phyloP scores from a whole-genome alignment of 2,888 invertebrate genomes.

The Drosophila rellima region DNA sequence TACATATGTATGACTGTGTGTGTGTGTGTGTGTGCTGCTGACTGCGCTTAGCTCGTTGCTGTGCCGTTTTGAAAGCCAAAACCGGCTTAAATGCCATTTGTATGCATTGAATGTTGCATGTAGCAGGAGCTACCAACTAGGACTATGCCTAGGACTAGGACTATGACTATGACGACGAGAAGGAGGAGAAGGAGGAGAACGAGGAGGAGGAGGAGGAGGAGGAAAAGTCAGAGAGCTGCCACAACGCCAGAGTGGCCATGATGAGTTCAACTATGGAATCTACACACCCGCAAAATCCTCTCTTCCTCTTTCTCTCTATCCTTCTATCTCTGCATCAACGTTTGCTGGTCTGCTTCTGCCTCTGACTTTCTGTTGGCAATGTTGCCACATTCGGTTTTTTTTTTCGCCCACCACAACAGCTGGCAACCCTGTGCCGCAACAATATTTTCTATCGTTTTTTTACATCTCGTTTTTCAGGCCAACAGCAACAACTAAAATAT shows the following conservation, averaged over 20 bases:
- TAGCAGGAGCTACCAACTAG: conserved; percentile 46
- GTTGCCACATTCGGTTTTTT: conserved; percentile 68
- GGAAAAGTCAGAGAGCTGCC: conserved; percentile 26
- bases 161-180: too few relatives aligned
- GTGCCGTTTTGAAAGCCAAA: conserved; percentile 64
- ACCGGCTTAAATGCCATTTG: conserved; percentile 83
- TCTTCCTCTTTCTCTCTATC: too few relatives aligned
- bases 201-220: too few relatives aligned
- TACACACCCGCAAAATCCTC: conserved; percentile 6
- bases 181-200: too few relatives aligned
- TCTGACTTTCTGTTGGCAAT: conserved; percentile 17
- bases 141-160: conserved; percentile 11
- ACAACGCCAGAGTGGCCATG: conserved; percentile 35
- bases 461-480: conserved; percentile 24
- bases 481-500: conserved; percentile 69
- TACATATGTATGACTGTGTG: conserved; percentile 23
- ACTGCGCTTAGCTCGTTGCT: conserved; percentile 71
- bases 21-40: conserved; percentile 32
- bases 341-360: background rate
- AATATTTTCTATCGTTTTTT: conserved; percentile 42
- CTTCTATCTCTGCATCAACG: background rate
- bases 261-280: conserved; percentile 43
- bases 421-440: conserved; percentile 58
- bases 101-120: conserved; percentile 83
- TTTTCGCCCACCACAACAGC: conserved; percentile 46